Conservation (phyloP, 2,888 invertebrate species). For the Melieria omissa region DNA sequence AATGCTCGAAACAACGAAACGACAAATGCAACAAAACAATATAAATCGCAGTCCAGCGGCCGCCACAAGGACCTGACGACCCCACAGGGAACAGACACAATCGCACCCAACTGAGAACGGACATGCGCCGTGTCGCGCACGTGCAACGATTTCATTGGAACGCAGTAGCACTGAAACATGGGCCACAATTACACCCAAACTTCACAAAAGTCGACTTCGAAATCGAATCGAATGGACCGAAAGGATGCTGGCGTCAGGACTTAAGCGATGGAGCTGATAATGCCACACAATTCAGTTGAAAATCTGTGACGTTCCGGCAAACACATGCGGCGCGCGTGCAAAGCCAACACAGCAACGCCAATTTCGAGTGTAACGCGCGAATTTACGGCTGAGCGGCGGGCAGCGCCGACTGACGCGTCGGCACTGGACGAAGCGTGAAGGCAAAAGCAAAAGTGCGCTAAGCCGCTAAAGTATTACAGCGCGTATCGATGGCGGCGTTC, state of each 20-base stretch:
- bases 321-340: background rate
- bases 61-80: background rate
- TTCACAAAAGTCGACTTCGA: background rate
- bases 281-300: constrained; percentile 1
- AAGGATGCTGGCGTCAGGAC: background rate
- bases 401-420: too few species aligned
- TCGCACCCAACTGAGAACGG: constrained; percentile 1
- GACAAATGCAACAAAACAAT: constrained; percentile 1
- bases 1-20: background rate
- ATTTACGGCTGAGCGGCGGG: too few species aligned
- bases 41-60: background rate
- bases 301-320: constrained; percentile 7
- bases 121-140: constrained; percentile 9
- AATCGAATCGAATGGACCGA: background rate
- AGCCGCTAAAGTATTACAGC: too few species aligned
- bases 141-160: background rate
- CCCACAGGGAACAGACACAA: background rate
- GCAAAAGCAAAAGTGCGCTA: background rate
- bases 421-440: background rate
- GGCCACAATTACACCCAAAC: background rate
- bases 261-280: background rate
- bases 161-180: background rate
- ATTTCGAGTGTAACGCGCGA: too few species aligned
- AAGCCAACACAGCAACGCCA: background rate
- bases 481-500: background rate